Evolutionary conservation across 2,113 vertebrate species (phyloP).

Genomic region (Engystomops pustulosus): DNA sequence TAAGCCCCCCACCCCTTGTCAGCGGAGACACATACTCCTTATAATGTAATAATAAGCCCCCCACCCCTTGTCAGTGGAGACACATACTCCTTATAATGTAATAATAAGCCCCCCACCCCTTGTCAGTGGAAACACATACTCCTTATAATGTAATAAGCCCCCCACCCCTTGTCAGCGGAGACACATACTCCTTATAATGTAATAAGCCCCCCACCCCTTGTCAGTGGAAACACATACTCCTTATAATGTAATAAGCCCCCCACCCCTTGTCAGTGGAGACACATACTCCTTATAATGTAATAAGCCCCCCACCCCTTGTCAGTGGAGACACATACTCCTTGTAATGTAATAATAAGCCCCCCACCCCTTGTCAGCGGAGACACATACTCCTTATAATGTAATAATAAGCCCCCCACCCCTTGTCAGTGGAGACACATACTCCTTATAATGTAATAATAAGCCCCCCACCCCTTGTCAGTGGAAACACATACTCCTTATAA

Average conservation of each 20-base stretch:
- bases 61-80: neutral
- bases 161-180: neutral
- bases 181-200: slow-evolving; percentile 20
- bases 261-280: neutral
- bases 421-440: neutral
- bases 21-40: neutral
- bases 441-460: slow-evolving; percentile 46
- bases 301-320: too few species aligned
- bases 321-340: neutral
- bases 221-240: neutral
- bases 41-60: too few species aligned
- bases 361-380: neutral
- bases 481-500: slow-evolving; percentile 17
- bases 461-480: too few species aligned
- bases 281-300: slow-evolving; percentile 35
- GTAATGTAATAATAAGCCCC: too few species aligned
- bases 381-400: slow-evolving; percentile 27
- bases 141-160: slow-evolving; percentile 46
- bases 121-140: neutral
- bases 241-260: too few species aligned
- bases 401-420: too few species aligned
- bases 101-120: too few species aligned
- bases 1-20: too few species aligned
- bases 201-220: too few species aligned
- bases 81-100: slow-evolving; percentile 27